These are phyloP conservation scores for Pipistrellus pygmaeus DNA, from an alignment of 2,797 vertebrate genomes.

Conservation along the genomic window DNA sequence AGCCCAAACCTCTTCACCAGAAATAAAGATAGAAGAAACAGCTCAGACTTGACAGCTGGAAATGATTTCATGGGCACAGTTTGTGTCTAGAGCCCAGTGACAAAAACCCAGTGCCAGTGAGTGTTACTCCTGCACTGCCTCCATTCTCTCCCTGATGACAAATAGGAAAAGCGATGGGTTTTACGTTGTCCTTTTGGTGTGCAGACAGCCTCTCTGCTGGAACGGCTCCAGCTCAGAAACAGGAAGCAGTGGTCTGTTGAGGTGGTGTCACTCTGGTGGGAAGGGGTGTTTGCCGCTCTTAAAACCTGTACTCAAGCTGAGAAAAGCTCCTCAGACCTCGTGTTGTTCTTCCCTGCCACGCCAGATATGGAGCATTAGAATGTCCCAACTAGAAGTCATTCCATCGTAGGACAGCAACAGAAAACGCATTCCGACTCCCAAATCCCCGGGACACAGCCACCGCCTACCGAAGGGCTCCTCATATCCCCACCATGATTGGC, in stretches of 20 bases:
- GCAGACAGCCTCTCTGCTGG: background rate
- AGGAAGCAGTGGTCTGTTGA: background rate
- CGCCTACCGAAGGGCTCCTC: background rate
- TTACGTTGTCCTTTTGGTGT: too few species aligned
- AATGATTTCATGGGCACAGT: background rate
- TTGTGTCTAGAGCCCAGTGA: background rate
- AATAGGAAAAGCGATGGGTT: background rate
- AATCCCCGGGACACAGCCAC: background rate
- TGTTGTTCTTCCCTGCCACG: background rate
- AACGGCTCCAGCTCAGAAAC: background rate
- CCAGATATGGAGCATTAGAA: too few species aligned
- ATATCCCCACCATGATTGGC: background rate
- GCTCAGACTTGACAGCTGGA: background rate
- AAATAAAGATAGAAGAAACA: background rate
- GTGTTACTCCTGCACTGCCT: background rate
- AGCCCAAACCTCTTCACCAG: background rate
- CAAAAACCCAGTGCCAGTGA: background rate
- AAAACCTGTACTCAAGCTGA: background rate
- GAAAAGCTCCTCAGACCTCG: background rate
- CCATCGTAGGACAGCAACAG: background rate
- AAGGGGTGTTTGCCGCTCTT: background rate
- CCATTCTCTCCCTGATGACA: background rate
- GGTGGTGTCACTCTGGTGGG: background rate
- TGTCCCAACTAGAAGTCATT: background rate
- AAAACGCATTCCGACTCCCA: background rate